Base-by-base conservation (phyloP, 1,140 invertebrate species). In the Lanistes nyassanus region DNA sequence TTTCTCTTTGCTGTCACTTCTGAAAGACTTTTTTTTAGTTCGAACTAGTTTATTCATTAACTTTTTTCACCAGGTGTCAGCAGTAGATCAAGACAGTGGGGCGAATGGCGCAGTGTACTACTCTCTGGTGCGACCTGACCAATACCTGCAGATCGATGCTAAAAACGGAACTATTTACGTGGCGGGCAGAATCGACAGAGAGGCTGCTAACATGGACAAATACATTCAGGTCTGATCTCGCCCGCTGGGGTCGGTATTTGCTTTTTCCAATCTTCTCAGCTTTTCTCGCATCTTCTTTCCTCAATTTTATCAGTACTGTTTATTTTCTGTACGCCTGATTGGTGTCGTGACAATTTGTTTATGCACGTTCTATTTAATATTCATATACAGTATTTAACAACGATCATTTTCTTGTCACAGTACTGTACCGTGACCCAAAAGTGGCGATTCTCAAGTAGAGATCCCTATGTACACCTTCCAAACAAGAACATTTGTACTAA, bases 31-130 rank as follows among this genome's bases (percentile, higher is more conserved):
- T 34, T 7, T 66, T 36, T 36, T 21, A 6, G 23, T 23, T 13
- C n/a, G 2, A 16, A 73, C n/a, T 21, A 13, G 31, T 6, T 53
- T 29, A 29, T 26, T 29, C 37, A 42, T 66, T 68, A 23, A 16
- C n/a, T 74, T 56, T 65, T 21, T 29, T 1, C 29, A 7, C 2
- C 56, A 86, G 85, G 83, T 86, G 7, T 69, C 42, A 66, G 85
- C 85, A 21, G 68, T 60, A 47, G 85, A 86, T 74, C 60, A 80
- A 53, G 85, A 86, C 76, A 72, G 84, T 58, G 84, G 84, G 5
- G 51, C 72, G 31, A 85, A 86, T 80, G 79, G 74, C 23, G 23
- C 13, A 36, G 71, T 80, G 55, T 68, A 21, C 1, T 80, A 80
- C 76, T 31, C 56, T 36, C 73, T 80, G 36, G 70, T 69, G n/a